These are phyloP conservation scores for Coracias cyanogaster DNA, from an alignment of 2,797 vertebrate genomes.

Conservation along the genomic window DNA sequence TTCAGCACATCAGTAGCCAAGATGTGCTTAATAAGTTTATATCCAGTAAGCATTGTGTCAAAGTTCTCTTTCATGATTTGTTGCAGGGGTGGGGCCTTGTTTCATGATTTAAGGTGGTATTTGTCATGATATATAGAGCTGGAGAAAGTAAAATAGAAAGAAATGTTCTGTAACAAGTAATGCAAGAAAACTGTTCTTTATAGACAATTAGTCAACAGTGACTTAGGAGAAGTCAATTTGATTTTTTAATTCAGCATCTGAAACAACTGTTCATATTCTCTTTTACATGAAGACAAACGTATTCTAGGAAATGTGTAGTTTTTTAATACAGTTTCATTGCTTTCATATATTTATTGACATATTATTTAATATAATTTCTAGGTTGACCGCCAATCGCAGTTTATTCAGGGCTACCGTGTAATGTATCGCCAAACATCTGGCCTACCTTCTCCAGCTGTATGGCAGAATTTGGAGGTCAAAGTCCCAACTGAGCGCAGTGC, in stretches of 20 bases:
- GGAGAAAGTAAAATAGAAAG: not conserved
- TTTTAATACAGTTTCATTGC: not conserved
- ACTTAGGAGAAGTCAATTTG: not conserved
- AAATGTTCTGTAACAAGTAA: not conserved
- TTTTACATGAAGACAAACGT: not conserved
- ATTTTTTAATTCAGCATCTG: not conserved
- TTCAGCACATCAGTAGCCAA: conserved; percentile 59
- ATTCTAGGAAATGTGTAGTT: not conserved
- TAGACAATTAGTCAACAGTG: not conserved
- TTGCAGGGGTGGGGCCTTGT: not conserved
- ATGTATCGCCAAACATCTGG: conserved; percentile 94
- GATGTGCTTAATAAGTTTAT: conserved; percentile 33
- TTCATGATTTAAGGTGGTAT: conserved; percentile 29
- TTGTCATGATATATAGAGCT: not conserved
- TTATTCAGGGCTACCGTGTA: conserved; percentile 97
- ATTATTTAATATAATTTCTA: conserved; percentile 53
- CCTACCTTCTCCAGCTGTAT: conserved; percentile 84
- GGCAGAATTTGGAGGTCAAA: conserved; percentile 95
- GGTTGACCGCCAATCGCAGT: conserved; percentile 98
- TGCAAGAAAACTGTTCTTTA: not conserved
- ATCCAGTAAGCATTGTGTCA: not conserved
- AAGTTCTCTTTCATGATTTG: not conserved
- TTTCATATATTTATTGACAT: not conserved
- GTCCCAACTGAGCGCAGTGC: conserved; percentile 91
- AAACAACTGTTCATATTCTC: not conserved